These are phyloP conservation scores for Hedychridium roseum DNA, from an alignment of 2,888 invertebrate species.

Conservation along the genomic window DNA sequence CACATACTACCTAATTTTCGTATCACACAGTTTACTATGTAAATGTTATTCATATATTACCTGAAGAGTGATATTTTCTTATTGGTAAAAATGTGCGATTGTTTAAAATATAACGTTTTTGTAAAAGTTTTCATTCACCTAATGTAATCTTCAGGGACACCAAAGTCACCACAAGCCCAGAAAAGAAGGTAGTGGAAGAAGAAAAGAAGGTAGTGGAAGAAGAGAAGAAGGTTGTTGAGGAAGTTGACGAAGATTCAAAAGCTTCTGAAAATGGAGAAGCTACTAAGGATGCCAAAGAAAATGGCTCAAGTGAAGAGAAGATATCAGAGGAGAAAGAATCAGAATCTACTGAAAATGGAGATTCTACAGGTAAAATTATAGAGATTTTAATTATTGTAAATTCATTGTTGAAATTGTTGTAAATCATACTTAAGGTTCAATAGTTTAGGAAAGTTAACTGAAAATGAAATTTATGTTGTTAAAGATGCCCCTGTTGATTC, in stretches of 20 bases:
- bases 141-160: slow-evolving; percentile 58
- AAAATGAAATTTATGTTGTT: slow-evolving; percentile 13
- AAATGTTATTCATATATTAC: too few species aligned
- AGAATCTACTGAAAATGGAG: slow-evolving; percentile 63
- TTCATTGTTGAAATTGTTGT: not conserved
- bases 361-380: slow-evolving; percentile 63
- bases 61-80: too few species aligned
- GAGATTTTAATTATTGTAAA: not conserved
- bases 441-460: too few species aligned
- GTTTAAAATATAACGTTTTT: too few species aligned
- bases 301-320: slow-evolving; percentile 62
- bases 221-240: slow-evolving; percentile 59
- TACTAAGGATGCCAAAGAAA: slow-evolving; percentile 61
- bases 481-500: slow-evolving; percentile 56
- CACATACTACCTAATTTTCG: too few species aligned
- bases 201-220: slow-evolving; percentile 56
- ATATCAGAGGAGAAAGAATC: slow-evolving; percentile 61
- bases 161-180: slow-evolving; percentile 60
- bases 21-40: too few species aligned
- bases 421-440: too few species aligned
- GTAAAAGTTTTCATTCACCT: too few species aligned
- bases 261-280: slow-evolving; percentile 62
- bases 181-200: slow-evolving; percentile 65
- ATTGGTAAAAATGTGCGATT: too few species aligned
- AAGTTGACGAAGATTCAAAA: slow-evolving; percentile 62